phyloP scores from a whole-genome alignment of 1,140 invertebrate species.

The Berghia stephanieae region DNA sequence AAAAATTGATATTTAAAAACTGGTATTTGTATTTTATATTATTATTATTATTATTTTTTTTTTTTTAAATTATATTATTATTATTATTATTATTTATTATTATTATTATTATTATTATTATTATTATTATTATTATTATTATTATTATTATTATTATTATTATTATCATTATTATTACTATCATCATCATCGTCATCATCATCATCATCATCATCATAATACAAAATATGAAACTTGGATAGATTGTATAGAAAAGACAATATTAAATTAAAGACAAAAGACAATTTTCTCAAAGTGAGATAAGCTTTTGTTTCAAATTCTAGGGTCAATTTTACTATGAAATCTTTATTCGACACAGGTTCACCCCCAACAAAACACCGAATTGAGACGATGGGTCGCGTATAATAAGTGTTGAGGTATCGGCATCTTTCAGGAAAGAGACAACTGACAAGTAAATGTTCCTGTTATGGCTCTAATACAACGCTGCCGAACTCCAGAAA shows the following conservation, averaged over 20 bases:
- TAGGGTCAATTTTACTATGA: background rate
- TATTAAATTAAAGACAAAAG: background rate
- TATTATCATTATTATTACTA: background rate
- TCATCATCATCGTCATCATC: background rate
- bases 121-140: background rate
- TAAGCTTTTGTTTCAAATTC: background rate
- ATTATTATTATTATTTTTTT: too few relatives aligned
- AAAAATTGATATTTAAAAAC: too few relatives aligned
- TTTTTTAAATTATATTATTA: slow-evolving; percentile 47
- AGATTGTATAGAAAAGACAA: too few relatives aligned
- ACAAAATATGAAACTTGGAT: background rate
- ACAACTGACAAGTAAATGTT: too few relatives aligned
- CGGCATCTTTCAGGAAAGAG: too few relatives aligned
- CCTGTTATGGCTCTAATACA: too few relatives aligned
- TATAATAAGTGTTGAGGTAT: too few relatives aligned
- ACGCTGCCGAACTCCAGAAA: too few relatives aligned
- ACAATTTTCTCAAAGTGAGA: background rate
- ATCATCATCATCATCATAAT: background rate
- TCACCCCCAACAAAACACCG: too few relatives aligned
- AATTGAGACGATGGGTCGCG: too few relatives aligned
- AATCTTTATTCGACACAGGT: slow-evolving; percentile 19
- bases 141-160: background rate
- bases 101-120: background rate
- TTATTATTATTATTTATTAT: background rate
- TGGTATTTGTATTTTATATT: too few relatives aligned